phyloP scores from a whole-genome alignment of 1,140 invertebrate genomes.

The Sogatella furcifera region DNA sequence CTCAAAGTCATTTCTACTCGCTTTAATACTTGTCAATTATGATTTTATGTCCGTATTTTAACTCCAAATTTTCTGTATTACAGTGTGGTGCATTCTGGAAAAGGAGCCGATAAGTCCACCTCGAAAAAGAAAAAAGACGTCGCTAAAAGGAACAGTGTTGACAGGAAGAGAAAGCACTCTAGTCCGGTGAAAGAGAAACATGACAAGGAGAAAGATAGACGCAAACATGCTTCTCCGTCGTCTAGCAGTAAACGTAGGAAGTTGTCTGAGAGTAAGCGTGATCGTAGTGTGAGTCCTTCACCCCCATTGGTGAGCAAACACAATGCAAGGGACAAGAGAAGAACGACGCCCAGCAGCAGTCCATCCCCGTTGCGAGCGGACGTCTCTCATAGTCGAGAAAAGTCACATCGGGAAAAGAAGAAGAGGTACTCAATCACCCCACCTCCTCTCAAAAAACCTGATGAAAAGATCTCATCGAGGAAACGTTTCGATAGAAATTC shows the following conservation, averaged over 20 bases:
- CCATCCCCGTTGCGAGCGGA: background rate
- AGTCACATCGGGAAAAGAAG: too few relatives aligned
- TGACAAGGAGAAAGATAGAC: background rate
- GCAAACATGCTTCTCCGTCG: background rate
- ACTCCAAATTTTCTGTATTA: too few relatives aligned
- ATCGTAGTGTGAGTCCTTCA: conserved; percentile 1
- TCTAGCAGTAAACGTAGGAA: background rate
- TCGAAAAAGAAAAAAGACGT: background rate
- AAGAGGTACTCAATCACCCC: too few relatives aligned
- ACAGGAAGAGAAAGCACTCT: background rate
- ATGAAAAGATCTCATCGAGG: too few relatives aligned
- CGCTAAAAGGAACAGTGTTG: conserved; percentile 1
- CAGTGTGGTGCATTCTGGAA: too few relatives aligned
- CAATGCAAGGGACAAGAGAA: background rate
- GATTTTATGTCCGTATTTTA: too few relatives aligned
- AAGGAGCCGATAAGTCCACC: too few relatives aligned
- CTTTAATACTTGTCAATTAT: too few relatives aligned
- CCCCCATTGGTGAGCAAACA: background rate
- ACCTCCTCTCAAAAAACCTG: too few relatives aligned
- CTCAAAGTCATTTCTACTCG: too few relatives aligned
- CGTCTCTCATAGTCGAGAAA: too few relatives aligned
- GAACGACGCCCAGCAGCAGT: background rate
- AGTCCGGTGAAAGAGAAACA: background rate
- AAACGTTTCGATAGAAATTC: too few relatives aligned
- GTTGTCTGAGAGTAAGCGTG: background rate